These are phyloP conservation scores for Sarcophaga bullata DNA, from an alignment of 1,140 invertebrate genomes.

Conservation along the genomic window DNA sequence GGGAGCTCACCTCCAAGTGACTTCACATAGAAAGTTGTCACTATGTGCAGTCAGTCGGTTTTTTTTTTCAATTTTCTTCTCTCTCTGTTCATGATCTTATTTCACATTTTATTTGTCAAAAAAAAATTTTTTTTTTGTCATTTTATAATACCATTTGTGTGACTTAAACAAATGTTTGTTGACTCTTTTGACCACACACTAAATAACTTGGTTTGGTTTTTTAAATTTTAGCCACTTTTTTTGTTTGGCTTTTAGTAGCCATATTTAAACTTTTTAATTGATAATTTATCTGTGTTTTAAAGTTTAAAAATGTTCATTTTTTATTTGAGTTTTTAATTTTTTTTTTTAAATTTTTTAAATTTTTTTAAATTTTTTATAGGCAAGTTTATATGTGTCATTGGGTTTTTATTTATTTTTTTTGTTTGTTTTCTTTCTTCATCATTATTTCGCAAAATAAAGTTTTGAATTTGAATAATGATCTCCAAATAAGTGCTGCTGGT, in stretches of 20 bases:
- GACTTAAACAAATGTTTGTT: neutral
- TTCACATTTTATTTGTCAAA: neutral
- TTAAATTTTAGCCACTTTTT: neutral
- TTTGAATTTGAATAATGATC: constrained; percentile 22
- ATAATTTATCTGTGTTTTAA: constrained; percentile 3
- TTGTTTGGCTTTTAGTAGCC: neutral
- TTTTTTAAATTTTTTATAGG: constrained; percentile 1
- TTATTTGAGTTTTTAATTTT: neutral
- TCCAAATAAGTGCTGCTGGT: neutral
- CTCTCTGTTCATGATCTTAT: neutral
- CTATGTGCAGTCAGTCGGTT: neutral
- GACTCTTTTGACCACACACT: constrained; percentile 16
- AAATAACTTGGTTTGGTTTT: neutral
- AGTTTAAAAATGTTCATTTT: neutral
- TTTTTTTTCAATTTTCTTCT: neutral
- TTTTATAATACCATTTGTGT: neutral
- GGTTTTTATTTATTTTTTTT: neutral
- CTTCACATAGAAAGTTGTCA: neutral
- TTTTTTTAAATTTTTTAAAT: neutral
- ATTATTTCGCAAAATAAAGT: neutral
- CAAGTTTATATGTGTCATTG: constrained; percentile 12
- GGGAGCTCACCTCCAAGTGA: neutral
- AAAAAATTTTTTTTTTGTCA: neutral
- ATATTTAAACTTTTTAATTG: constrained; percentile 8
- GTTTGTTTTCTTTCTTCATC: neutral